phyloP scores from a whole-genome alignment of 2,797 vertebrate genomes.

The Notamacropus eugenii region DNA sequence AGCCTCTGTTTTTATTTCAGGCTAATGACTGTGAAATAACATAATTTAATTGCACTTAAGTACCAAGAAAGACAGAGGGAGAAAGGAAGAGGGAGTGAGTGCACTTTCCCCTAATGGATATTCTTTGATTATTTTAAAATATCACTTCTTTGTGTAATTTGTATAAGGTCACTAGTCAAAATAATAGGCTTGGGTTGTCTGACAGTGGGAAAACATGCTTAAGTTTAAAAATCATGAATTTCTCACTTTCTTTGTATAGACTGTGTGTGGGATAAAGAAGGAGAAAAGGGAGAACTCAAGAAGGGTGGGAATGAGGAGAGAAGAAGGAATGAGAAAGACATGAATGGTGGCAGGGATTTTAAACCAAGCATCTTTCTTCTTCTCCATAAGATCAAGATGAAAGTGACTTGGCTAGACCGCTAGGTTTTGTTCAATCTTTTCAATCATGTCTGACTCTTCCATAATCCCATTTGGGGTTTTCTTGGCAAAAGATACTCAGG shows the following conservation, averaged over 20 bases:
- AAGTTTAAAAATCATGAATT: constrained; percentile 9
- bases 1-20: constrained; percentile 69
- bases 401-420: background rate
- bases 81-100: background rate
- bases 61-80: constrained; percentile 42
- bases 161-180: background rate
- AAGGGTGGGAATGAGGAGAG: accelerated
- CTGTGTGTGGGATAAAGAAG: background rate
- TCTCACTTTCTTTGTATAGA: constrained; percentile 1
- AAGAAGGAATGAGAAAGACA: background rate
- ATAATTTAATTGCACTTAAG: constrained; percentile 76
- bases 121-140: constrained; percentile 61
- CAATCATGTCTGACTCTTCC: background rate
- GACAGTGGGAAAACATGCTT: constrained; percentile 54
- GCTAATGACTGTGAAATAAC: constrained; percentile 73
- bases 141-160: background rate
- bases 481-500: background rate
- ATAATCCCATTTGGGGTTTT: background rate
- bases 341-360: background rate
- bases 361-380: background rate
- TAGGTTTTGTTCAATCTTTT: background rate
- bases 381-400: background rate
- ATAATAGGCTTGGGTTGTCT: constrained; percentile 31
- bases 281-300: background rate
- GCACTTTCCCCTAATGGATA: constrained; percentile 4